phyloP scores from a whole-genome alignment of 2,113 vertebrate species.

The Bagarius yarrelli region DNA sequence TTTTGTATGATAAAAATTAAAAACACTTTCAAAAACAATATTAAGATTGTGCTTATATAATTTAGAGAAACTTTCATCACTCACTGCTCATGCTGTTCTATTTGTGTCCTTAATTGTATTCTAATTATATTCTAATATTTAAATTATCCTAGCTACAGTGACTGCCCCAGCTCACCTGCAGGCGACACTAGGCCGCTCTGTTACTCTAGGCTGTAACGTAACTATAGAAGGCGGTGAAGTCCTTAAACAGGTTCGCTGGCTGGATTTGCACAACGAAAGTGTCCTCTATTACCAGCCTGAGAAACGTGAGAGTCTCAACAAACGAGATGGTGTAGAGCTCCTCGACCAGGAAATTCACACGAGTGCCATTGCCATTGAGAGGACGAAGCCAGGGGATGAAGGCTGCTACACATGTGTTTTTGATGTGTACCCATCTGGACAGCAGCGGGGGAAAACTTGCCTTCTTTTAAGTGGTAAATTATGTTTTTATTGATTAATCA shows the following conservation, averaged over 20 bases:
- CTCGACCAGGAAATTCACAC: conserved; percentile 20
- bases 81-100: background rate
- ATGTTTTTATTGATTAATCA: background rate
- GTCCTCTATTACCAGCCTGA: conserved; percentile 61
- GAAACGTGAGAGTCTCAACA: conserved; percentile 22
- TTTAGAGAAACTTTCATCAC: background rate
- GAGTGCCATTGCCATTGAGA: conserved; percentile 66
- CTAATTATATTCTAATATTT: conserved; percentile 8
- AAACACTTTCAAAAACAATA: background rate
- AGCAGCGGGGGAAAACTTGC: conserved; percentile 61
- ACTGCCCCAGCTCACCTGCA: conserved; percentile 49
- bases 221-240: conserved; percentile 32
- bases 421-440: conserved; percentile 63
- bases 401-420: conserved; percentile 74
- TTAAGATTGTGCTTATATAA: background rate
- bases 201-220: conserved; percentile 66
- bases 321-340: conserved; percentile 54
- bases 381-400: conserved; percentile 47
- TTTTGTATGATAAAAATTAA: background rate
- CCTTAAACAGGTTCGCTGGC: conserved; percentile 70
- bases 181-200: conserved; percentile 47
- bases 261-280: conserved; percentile 35
- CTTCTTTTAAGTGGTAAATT: conserved; percentile 62
- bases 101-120: background rate
- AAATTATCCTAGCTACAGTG: conserved; percentile 63